These are phyloP conservation scores for Drosophila stalkeri DNA, from an alignment of 2,888 invertebrate genomes.

Conservation along the genomic window DNA sequence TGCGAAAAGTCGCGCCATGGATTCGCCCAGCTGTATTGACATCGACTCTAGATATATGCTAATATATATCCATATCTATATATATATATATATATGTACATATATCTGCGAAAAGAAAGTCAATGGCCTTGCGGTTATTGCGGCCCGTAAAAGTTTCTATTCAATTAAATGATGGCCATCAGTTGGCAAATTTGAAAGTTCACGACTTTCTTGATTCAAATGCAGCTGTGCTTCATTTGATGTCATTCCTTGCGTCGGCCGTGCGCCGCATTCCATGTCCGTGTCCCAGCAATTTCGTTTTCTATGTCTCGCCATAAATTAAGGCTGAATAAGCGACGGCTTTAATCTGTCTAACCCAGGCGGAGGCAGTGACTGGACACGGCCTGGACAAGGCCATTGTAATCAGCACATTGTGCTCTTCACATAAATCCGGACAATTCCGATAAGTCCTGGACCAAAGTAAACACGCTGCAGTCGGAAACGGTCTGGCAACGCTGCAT, in stretches of 20 bases:
- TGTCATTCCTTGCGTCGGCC: conserved; percentile 1
- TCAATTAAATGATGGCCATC: conserved; percentile 65
- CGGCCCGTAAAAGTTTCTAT: conserved; percentile 50
- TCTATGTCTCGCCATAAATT: conserved; percentile 64
- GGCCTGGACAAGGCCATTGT: conserved; percentile 38
- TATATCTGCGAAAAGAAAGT: conserved; percentile 2
- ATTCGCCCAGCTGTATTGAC: conserved; percentile 50
- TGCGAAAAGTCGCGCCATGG: conserved; percentile 34
- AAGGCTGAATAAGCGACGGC: conserved; percentile 58
- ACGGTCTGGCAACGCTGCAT: conserved; percentile 19
- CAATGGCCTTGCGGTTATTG: conserved; percentile 32
- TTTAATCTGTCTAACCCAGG: conserved; percentile 63
- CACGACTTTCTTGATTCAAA: conserved; percentile 34
- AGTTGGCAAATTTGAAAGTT: conserved; percentile 25
- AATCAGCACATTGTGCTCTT: conserved; percentile 58
- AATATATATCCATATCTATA: not conserved
- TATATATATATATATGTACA: not conserved
- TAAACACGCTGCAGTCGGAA: conserved; percentile 43
- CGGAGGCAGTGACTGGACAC: conserved; percentile 13
- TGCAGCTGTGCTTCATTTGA: conserved; percentile 18
- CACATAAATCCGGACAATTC: conserved; percentile 66
- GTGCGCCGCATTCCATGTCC: conserved; percentile 3
- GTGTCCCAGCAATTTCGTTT: too few relatives aligned
- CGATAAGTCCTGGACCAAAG: conserved; percentile 62
- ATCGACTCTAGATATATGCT: not conserved